A percentile compares a stretch with the other conserved stretches of the same genome.
phyloP scores from a whole-genome alignment of 2,888 invertebrate genomes.

The Argynnis bischoffii region DNA sequence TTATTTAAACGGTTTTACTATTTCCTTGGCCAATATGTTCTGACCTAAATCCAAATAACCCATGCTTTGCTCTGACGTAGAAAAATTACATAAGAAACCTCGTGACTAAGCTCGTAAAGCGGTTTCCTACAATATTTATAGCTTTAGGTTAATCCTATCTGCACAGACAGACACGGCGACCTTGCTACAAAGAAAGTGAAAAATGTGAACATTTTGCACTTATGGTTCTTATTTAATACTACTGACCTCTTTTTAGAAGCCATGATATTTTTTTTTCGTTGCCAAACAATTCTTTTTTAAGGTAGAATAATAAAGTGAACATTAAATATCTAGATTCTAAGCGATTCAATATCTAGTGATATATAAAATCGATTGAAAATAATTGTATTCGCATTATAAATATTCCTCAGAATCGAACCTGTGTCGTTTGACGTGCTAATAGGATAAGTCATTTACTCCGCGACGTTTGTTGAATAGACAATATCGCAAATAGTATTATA shows the following conservation, averaged over 20 bases:
- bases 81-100: conserved; percentile 36
- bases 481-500: too few species aligned
- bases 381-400: too few species aligned
- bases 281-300: too few species aligned
- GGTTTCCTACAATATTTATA: conserved; percentile 36
- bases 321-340: too few species aligned
- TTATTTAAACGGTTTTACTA: background rate
- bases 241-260: background rate
- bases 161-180: conserved; percentile 35
- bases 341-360: too few species aligned
- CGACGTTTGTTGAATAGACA: too few species aligned
- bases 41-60: conserved; percentile 15
- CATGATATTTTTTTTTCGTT: background rate
- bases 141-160: conserved; percentile 38
- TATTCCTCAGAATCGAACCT: too few species aligned
- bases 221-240: conserved; percentile 32
- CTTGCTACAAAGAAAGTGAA: conserved; percentile 35
- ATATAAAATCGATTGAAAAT: too few species aligned
- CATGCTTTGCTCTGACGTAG: conserved; percentile 23
- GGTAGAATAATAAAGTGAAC: too few species aligned
- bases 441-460: too few species aligned
- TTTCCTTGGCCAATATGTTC: background rate
- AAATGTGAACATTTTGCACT: conserved; percentile 31
- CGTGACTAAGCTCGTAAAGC: conserved; percentile 37
- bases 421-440: too few species aligned